phyloP scores from a whole-genome alignment of 2,113 vertebrate genomes.

The Melanocharis versteri region DNA sequence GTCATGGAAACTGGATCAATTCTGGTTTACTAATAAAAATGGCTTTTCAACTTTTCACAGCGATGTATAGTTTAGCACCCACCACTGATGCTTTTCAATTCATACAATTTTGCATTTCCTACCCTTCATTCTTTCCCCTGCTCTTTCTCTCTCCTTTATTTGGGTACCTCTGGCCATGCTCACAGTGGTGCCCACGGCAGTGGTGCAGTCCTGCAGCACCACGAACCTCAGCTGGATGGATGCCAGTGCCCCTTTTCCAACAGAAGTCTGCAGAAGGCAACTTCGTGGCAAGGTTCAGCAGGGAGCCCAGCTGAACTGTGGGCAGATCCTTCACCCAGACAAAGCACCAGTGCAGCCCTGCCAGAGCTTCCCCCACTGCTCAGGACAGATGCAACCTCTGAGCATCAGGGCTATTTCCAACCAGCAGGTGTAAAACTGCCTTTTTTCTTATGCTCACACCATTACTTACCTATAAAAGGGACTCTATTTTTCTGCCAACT shows the following conservation, averaged over 20 bases:
- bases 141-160: not conserved
- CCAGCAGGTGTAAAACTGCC: not conserved
- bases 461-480: conserved; percentile 28
- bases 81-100: not conserved
- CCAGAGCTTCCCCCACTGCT: not conserved
- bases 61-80: not conserved
- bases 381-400: not conserved
- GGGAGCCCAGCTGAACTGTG: not conserved
- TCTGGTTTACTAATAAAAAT: not conserved
- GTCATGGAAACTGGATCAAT: not conserved
- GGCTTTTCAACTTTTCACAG: not conserved
- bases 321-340: not conserved
- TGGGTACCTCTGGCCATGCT: not conserved
- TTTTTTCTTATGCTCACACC: not conserved
- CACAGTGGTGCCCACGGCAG: not conserved
- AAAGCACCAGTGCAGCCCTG: not conserved
- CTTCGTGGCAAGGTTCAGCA: not conserved
- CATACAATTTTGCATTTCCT: not conserved
- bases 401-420: not conserved
- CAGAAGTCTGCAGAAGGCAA: not conserved
- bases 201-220: not conserved
- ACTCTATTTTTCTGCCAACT: conserved; percentile 34
- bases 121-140: not conserved
- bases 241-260: not conserved
- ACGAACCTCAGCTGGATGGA: not conserved